Evolutionary conservation across 2,113 vertebrate genomes (phyloP).

Genomic region (Glaucidium brasilianum): DNA sequence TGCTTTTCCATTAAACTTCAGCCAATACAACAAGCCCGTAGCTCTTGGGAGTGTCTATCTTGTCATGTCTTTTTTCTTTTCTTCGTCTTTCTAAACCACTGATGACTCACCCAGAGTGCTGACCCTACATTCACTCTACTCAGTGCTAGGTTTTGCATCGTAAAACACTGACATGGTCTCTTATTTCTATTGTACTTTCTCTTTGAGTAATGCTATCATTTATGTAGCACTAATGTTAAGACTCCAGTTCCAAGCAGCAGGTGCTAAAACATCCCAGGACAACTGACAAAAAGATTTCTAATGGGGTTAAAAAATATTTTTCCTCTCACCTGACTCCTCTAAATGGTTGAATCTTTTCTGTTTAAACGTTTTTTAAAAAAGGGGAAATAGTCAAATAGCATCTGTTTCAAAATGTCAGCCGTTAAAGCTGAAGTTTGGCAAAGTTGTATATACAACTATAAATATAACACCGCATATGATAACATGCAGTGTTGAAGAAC

Average conservation of each 20-base stretch:
- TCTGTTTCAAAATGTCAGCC: slow-evolving; percentile 42
- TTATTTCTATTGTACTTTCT: background rate
- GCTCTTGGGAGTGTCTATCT: slow-evolving; percentile 57
- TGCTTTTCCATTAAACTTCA: slow-evolving; percentile 70
- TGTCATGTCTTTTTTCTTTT: slow-evolving; percentile 47
- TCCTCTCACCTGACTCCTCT: background rate
- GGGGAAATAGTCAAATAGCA: no score
- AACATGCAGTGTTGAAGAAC: background rate
- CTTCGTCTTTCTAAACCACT: background rate
- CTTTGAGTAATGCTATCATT: background rate
- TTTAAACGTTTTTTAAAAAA: no score
- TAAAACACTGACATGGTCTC: slow-evolving; percentile 2
- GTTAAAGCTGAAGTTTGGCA: slow-evolving; percentile 25
- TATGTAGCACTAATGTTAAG: background rate
- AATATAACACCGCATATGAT: slow-evolving; percentile 10
- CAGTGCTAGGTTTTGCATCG: background rate
- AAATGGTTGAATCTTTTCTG: background rate
- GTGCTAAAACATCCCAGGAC: background rate
- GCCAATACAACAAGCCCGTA: slow-evolving; percentile 61
- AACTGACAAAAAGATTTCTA: background rate
- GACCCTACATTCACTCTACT: slow-evolving; percentile 55
- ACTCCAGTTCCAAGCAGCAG: background rate
- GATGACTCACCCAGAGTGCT: slow-evolving; percentile 46
- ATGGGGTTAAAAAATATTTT: background rate
- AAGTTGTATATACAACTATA: slow-evolving; percentile 28